phyloP scores from a whole-genome alignment of 92 coral and sea anemone species.

The Porites evermanni region DNA sequence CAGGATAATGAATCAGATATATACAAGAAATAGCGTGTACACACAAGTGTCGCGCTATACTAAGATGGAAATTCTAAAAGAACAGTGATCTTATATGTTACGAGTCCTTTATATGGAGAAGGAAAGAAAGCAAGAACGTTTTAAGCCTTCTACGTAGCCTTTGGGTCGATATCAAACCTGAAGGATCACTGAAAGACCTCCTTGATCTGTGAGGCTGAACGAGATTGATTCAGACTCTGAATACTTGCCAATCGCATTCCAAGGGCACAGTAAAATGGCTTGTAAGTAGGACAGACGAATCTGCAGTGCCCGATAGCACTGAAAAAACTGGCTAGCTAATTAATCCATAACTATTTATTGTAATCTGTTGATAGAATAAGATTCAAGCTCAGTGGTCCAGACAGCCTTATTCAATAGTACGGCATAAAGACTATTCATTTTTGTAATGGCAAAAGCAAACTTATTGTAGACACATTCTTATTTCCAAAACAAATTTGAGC shows the following conservation, averaged over 20 bases:
- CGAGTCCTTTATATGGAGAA: too few relatives aligned
- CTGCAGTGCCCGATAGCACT: not conserved
- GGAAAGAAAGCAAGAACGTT: not conserved
- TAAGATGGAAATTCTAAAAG: not conserved
- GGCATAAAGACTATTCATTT: not conserved
- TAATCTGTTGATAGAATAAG: not conserved
- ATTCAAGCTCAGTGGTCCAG: not conserved
- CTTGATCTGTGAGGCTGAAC: constrained; percentile 10
- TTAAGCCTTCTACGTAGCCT: constrained; percentile 2
- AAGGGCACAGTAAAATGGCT: not conserved
- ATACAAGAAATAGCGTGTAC: constrained; percentile 13
- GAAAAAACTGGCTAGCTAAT: not conserved
- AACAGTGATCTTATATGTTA: constrained; percentile 1
- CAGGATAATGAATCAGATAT: not conserved
- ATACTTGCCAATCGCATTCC: not conserved
- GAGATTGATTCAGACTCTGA: constrained; percentile 28
- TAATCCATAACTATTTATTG: not conserved
- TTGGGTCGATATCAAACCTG: not conserved
- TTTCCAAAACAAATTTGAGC: not conserved
- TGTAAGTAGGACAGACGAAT: constrained; percentile 34
- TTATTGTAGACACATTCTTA: not conserved
- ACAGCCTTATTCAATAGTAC: too few relatives aligned
- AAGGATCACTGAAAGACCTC: constrained; percentile 18
- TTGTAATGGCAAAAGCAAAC: not conserved
- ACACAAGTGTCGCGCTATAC: constrained; percentile 24